phyloP scores from a whole-genome alignment of 2,797 vertebrate species.

The Gastrophryne carolinensis region DNA sequence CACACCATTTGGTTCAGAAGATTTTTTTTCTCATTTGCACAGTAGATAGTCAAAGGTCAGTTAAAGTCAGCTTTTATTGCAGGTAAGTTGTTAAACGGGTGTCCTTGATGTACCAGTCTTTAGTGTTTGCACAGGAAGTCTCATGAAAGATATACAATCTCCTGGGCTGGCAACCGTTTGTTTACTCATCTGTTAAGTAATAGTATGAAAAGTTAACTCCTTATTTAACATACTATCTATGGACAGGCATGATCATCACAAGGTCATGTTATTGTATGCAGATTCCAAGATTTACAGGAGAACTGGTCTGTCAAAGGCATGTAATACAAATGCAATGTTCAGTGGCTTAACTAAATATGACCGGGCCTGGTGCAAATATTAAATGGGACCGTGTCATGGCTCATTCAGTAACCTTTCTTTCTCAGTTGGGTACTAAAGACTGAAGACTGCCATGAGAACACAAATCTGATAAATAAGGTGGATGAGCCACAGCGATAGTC shows the following conservation, averaged over 20 bases:
- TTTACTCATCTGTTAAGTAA: constrained; percentile 44
- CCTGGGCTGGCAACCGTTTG: constrained; percentile 16
- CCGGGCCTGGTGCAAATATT: too few relatives aligned
- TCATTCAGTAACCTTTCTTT: too few relatives aligned
- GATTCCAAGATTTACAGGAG: background rate
- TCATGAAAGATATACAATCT: constrained; percentile 30
- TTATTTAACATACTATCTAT: background rate
- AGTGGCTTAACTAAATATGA: too few relatives aligned
- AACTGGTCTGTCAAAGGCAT: background rate
- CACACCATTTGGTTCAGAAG: too few relatives aligned
- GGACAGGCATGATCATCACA: background rate
- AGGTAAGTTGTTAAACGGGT: constrained; percentile 8
- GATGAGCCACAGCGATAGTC: too few relatives aligned
- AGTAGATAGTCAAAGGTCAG: background rate
- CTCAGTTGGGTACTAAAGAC: background rate
- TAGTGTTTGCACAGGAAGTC: constrained; percentile 40
- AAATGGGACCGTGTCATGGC: too few relatives aligned
- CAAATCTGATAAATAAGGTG: too few relatives aligned
- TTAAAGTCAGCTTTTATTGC: background rate
- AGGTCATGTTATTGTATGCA: background rate
- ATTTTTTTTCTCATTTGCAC: too few relatives aligned
- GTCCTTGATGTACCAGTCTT: constrained; percentile 15
- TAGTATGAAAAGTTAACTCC: constrained; percentile 5
- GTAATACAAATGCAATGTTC: too few relatives aligned
- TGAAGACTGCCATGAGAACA: too few relatives aligned